Base-by-base conservation (phyloP, 2,888 invertebrate species). In the Folsomia manolachei region DNA sequence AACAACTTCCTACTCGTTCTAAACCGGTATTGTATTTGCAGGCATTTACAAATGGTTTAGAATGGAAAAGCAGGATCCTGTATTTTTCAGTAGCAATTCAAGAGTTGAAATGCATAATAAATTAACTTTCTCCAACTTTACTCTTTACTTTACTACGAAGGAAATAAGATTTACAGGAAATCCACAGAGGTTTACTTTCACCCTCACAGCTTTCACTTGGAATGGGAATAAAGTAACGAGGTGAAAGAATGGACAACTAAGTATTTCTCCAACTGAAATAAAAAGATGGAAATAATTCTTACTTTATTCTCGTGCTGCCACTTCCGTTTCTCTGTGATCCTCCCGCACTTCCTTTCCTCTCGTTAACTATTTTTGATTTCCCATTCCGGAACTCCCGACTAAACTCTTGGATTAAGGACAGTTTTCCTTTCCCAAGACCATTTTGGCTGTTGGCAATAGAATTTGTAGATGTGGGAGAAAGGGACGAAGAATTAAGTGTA, bases 331-430 rank as follows among this genome's bases (percentile, higher is more conserved):
- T 63, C 19, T 72, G 27, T 23, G 72, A 63, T 63, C 71, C 66
- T 9, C 51, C 67, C 14, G 68, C 67, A 64, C 68, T 68, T 18
- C 65, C 66, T 24, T 72, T 75, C 52, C 72, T 67, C 51, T 75
- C 64, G 39, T 69, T 74, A n/a, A 18, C 62, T 14, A 53, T 19
- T 60, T 67, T 67, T n/a, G 60, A 25, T 79, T 86, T 86, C 73
- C 86, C 85, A 69, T 84, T 84, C 52, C 85, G 83, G 82, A 83
- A 86, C 75, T 86, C 86, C 73, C 86, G 82, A 78, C 86, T 90
- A 84, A 91, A 89, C 83, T 94, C 93, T 82, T 91, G 89, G 81
- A 93, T 93, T 53, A 93, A 93, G 24, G 93, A 93, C 82, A 94
- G 86, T 78, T 93, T 83, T 69, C 84, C 83, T 39, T 81, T 79